Evolutionary conservation across 2,113 vertebrate species (phyloP).

Genomic region (Orthonyx spaldingii): DNA sequence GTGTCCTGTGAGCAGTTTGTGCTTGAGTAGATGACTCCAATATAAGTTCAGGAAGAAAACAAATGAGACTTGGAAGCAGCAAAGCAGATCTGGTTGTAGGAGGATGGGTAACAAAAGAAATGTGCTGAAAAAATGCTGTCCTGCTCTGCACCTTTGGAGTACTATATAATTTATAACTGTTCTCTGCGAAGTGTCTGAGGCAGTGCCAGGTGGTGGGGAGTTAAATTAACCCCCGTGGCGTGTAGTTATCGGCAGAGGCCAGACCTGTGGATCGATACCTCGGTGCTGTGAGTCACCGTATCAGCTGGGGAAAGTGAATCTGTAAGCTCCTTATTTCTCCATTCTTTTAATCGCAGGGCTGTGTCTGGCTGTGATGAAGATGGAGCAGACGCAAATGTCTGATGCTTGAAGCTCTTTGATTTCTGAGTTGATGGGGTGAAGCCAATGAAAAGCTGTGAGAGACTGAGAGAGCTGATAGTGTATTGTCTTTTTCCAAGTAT

Average conservation of each 20-base stretch:
- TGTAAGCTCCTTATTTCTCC: constrained; percentile 64
- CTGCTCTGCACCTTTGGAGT: constrained; percentile 2
- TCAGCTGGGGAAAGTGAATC: constrained; percentile 35
- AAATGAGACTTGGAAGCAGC: background rate
- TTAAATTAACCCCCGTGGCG: constrained; percentile 55
- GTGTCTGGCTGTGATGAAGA: constrained; percentile 65
- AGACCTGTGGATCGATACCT: constrained; percentile 50
- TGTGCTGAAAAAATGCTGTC: background rate
- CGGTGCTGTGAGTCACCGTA: background rate
- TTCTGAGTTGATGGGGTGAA: constrained; percentile 59
- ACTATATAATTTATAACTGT: constrained; percentile 45
- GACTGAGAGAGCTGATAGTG: background rate
- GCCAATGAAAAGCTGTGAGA: constrained; percentile 34
- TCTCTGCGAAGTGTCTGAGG: constrained; percentile 41
- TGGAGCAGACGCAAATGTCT: constrained; percentile 51
- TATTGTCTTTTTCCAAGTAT: background rate
- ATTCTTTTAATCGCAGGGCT: constrained; percentile 55
- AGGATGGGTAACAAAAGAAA: constrained; percentile 33
- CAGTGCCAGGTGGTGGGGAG: constrained; percentile 23
- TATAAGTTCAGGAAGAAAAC: constrained; percentile 38
- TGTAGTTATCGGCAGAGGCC: constrained; percentile 57
- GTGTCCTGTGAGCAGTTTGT: background rate
- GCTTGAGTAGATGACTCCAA: background rate
- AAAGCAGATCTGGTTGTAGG: background rate
- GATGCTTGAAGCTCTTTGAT: constrained; percentile 59